Conservation (phyloP, 2,888 invertebrate genomes). For the Drosophila falleni region DNA sequence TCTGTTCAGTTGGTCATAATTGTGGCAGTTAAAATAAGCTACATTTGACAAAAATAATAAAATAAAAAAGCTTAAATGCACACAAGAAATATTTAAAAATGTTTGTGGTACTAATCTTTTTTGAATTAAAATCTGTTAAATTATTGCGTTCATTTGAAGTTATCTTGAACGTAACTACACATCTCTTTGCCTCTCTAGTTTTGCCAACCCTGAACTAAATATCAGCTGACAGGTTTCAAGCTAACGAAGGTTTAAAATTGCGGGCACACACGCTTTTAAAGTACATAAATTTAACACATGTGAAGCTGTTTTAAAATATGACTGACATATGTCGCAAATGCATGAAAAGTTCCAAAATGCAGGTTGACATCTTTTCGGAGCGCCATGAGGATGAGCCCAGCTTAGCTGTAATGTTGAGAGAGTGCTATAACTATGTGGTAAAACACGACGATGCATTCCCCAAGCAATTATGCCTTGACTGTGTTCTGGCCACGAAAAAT, state of each 20-base stretch:
- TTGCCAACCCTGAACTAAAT: neutral
- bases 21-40: too few relatives aligned
- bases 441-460: constrained; percentile 9
- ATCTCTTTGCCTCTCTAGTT: neutral
- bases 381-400: constrained; percentile 22
- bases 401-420: constrained; percentile 13
- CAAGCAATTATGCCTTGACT: constrained; percentile 22
- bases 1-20: too few relatives aligned
- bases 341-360: constrained; percentile 7
- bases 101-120: too few relatives aligned
- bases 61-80: too few relatives aligned
- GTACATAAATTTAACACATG: neutral
- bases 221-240: neutral
- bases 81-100: too few relatives aligned
- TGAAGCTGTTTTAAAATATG: neutral
- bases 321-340: constrained; percentile 16
- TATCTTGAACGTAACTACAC: neutral
- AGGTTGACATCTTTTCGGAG: constrained; percentile 17
- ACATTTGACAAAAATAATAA: too few relatives aligned
- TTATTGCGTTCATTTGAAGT: neutral
- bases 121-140: too few relatives aligned
- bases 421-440: constrained; percentile 2
- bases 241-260: neutral
- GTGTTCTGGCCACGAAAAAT: constrained; percentile 5
- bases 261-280: neutral